Base-by-base conservation (phyloP, 2,888 invertebrate species). In the Plagiodera versicolora region DNA sequence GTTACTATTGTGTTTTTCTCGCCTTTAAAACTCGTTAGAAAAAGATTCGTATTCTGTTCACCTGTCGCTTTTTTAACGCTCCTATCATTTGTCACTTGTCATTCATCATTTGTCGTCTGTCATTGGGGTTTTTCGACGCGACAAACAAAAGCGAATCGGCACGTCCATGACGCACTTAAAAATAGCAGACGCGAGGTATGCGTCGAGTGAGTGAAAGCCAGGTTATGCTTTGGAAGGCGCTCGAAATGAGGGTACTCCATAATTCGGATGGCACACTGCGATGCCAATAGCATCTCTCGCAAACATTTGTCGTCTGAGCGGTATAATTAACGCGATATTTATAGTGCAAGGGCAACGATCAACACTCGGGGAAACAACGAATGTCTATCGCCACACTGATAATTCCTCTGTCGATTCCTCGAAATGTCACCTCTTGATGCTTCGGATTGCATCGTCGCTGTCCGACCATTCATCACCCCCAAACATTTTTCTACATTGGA, bases 301-400 rank as follows among this genome's bases (percentile, higher is more conserved):
- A 74, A 74, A 74, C 77, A 76, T 75, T 75, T 76, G 75, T 76
- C 77, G 75, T 76, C 75, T 73, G 73, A 73, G 71, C 48, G 66
- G 76, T 80, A 80, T 80, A 80, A 80, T 80, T 79, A 80, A 78
- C 77, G 72, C 69, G 74, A 74, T 80, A 80, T 80, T 80, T 80
- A 79, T 80, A 79, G 79, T 76, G 73, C 77, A 78, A 77, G 79
- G 77, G 77, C 77, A 79, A 79, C 75, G 77, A 75, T 75, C 76
- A 75, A 61, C 61, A 54, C 49, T 58, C 58, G 58, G 52, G 58
- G 58, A 58, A 60, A 53, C 57, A 61, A 61, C 60, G 44, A 20
- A 35, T 45, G 49, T 58, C 50, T 55, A 55, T 45, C 61, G 55
- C 55, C 46, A 58, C 61, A 61, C 55, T 47, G 58, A 58, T 54